Percentiles rank a stretch among this genome's conserved stretches.
Conservation (phyloP, 2,797 vertebrate genomes). For the Orientallactaga sibirica region DNA sequence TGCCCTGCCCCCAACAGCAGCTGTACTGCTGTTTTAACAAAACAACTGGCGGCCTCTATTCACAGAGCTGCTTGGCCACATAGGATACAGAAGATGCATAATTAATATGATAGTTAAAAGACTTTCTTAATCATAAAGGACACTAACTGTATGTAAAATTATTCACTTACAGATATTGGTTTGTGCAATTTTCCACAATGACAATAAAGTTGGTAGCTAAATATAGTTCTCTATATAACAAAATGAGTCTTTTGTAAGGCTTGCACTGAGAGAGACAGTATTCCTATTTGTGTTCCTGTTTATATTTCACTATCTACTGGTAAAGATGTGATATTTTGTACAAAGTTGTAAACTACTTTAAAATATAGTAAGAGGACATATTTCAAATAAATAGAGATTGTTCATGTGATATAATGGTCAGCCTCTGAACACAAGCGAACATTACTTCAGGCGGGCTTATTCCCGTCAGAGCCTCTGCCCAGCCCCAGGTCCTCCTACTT, state of each 20-base stretch:
- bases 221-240: constrained; percentile 60
- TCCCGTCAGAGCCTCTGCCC: constrained; percentile 75
- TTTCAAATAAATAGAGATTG: constrained; percentile 84
- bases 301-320: constrained; percentile 51
- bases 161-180: constrained; percentile 58
- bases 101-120: constrained; percentile 82
- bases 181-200: constrained; percentile 70
- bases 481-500: constrained; percentile 66
- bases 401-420: constrained; percentile 72
- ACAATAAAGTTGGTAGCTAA: constrained; percentile 73
- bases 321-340: constrained; percentile 72
- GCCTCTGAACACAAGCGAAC: constrained; percentile 81
- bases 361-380: constrained; percentile 79
- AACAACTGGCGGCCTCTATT: constrained; percentile 74
- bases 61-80: constrained; percentile 65
- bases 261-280: neutral
- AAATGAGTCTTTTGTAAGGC: constrained; percentile 68
- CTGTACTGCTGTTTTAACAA: constrained; percentile 69
- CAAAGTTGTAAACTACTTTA: constrained; percentile 72
- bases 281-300: constrained; percentile 31
- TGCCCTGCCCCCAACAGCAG: neutral
- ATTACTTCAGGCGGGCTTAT: constrained; percentile 82
- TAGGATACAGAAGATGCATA: constrained; percentile 29
- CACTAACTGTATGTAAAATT: constrained; percentile 82
- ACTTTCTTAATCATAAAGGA: constrained; percentile 80